Base-by-base conservation (phyloP, 2,113 vertebrate genomes). In the Symphodus melops region DNA sequence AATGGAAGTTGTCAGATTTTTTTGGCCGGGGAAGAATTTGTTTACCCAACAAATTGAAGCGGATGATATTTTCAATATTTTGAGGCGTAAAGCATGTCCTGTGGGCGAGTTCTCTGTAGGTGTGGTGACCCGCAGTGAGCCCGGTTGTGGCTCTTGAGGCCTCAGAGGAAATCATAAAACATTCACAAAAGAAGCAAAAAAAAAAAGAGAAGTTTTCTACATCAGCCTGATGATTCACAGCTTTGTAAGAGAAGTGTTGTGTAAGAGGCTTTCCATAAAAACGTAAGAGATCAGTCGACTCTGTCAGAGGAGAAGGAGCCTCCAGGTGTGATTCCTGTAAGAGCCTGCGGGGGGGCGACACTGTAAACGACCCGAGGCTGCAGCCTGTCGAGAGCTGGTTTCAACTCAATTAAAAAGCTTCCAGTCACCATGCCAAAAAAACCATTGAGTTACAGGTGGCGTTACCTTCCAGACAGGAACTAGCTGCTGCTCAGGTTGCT, bases 101-200 rank as follows among this genome's bases (percentile, higher is more conserved):
- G 74, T 84, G 84, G 82, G 73, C 72, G 83, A 75, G 84, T 85
- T 73, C 74, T 70, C 67, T 71, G 63, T 68, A 83, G 86, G 77
- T 84, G 86, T 81, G 82, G 87, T 83, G 68, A 75, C 72, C 66
- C 51, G 51, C 60, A 75, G 60, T 80, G 46, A 84, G 65, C 71
- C 82, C 68, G 46, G 54, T 54, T 89, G 81, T 83, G 83, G 85
- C 61, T 68, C 41, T 56, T 64, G 64, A 77, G 85, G 72, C 68
- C 48, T 46, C 13, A 73, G 28, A 19, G 54, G 56, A 81, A 68
- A 69, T 75, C 16, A 39, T 10, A 56, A 48, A n/a, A 68, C 41
- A 63, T 60, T 52, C 61, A 73, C 58, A 81, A 59, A 76, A 16
- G 19, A 66, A 49, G 62, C 65, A 61, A 65, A 52, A 20, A 36